Percentiles rank a stretch among this genome's conserved stretches.
Conservation (phyloP, 2,797 vertebrate genomes). For the Arctocebus calabarensis region DNA sequence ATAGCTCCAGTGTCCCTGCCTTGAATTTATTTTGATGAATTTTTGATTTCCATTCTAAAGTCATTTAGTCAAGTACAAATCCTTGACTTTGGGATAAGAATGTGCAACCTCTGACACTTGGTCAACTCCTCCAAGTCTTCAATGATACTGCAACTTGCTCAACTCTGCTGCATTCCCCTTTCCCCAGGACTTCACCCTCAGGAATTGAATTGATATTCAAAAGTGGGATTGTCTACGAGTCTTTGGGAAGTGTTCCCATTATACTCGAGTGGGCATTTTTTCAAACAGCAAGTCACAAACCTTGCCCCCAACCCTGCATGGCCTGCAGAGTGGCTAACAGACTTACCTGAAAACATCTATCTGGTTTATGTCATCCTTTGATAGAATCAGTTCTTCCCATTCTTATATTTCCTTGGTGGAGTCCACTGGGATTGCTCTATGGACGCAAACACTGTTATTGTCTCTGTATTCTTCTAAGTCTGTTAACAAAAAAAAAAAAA, state of each 20-base stretch:
- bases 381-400: neutral
- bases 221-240: neutral
- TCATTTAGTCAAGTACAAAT: neutral
- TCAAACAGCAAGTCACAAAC: neutral
- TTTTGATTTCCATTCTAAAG: neutral
- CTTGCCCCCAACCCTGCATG: neutral
- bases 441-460: neutral
- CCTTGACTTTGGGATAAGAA: neutral
- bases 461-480: neutral
- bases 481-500: slow-evolving; percentile 3
- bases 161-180: neutral
- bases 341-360: neutral
- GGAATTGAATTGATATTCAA: neutral
- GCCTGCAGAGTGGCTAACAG: neutral
- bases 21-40: neutral
- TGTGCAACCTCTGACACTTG: neutral
- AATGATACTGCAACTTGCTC: neutral
- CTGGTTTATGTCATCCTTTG: neutral
- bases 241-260: neutral
- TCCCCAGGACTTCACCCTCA: neutral
- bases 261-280: neutral
- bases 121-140: neutral
- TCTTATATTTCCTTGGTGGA: slow-evolving; percentile 18
- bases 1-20: neutral
- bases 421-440: neutral